These are phyloP conservation scores for Micrastur ruficollis DNA, from an alignment of 2,797 vertebrate genomes.

Conservation along the genomic window DNA sequence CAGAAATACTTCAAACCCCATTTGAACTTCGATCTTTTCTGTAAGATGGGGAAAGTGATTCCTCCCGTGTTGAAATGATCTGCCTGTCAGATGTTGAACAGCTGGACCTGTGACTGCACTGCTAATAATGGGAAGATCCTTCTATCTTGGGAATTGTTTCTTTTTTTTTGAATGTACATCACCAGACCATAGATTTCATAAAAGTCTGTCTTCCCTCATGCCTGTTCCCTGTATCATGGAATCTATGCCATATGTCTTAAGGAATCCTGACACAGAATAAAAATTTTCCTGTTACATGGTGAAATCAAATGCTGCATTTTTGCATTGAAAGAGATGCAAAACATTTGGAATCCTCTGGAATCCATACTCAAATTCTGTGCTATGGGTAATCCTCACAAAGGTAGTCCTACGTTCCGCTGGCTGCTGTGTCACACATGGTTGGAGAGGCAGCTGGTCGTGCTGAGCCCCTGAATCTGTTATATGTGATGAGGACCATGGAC, in stretches of 20 bases:
- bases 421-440: fast-evolving
- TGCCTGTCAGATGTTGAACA: background rate
- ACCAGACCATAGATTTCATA: background rate
- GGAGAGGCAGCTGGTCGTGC: background rate
- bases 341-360: background rate
- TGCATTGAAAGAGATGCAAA: fast-evolving
- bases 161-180: background rate
- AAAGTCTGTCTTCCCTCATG: background rate
- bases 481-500: fast-evolving
- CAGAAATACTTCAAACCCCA: background rate
- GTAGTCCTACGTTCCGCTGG: fast-evolving
- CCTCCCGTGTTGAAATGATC: background rate
- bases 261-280: background rate
- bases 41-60: background rate
- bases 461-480: background rate
- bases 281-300: background rate
- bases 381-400: no score
- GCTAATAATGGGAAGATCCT: background rate
- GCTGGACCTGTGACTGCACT: background rate
- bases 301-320: background rate
- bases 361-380: background rate
- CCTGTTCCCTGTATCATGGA: background rate
- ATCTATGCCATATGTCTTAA: background rate
- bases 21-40: background rate
- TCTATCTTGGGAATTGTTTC: background rate